A percentile compares a stretch with the other conserved stretches of the same genome.
Conservation (phyloP, 2,113 vertebrate species). For the Colaptes auratus region DNA sequence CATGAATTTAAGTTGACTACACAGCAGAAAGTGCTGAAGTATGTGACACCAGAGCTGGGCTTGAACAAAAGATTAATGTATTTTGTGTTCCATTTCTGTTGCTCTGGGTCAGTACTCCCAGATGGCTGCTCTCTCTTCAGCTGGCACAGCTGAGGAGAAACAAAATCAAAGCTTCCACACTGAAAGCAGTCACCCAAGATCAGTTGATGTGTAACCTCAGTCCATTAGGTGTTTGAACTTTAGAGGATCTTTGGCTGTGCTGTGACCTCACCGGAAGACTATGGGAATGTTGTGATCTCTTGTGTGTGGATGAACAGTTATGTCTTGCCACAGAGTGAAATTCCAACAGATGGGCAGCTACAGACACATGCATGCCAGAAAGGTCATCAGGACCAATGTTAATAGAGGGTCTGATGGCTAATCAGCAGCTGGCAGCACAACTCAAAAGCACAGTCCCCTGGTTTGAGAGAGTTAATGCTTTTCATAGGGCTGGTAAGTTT, state of each 20-base stretch:
- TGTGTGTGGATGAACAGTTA: neutral
- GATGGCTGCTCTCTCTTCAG: neutral
- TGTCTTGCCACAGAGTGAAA: constrained; percentile 2
- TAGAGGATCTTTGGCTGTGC: neutral
- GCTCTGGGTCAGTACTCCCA: neutral
- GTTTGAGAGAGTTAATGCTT: neutral
- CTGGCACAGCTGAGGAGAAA: neutral
- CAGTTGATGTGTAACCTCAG: neutral
- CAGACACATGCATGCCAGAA: constrained; percentile 4
- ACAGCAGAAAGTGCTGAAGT: neutral
- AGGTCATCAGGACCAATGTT: neutral
- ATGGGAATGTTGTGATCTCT: constrained; percentile 17
- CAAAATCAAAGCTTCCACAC: neutral
- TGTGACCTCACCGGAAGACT: constrained; percentile 43
- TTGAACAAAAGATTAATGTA: neutral
- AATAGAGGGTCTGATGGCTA: neutral
- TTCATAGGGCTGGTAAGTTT: neutral
- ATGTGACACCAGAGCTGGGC: neutral
- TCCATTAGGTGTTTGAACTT: constrained; percentile 13
- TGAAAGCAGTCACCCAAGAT: neutral
- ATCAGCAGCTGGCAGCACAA: neutral
- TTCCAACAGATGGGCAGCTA: constrained; percentile 44
- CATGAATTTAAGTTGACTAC: neutral
- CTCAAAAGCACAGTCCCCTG: neutral
- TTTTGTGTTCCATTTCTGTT: neutral